Evolutionary conservation across 2,113 vertebrate genomes (phyloP), one percentile per base, ranked within the genome.

Genomic region (Bubo scandiacus): DNA sequence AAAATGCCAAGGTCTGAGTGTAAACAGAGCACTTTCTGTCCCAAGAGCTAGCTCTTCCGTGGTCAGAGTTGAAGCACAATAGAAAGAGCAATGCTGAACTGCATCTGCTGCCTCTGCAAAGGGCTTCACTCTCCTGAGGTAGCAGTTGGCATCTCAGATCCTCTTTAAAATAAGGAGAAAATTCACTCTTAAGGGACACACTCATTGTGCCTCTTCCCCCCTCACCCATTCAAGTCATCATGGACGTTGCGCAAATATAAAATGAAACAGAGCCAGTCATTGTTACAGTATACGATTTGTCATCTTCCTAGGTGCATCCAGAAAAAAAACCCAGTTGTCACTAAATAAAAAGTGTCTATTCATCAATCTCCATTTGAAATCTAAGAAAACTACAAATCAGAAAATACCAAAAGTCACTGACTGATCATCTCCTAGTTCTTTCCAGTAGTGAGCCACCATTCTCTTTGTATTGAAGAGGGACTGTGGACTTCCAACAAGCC

Each of bases 11-110:
- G 74, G 32, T 47, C 85, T 95, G 84, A 90, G 67, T 67, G 85
- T 93, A 97, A 95, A 95, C 90, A 94, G 91, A 96, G 71, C 81
- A 80, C 79, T 94, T 88, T 85, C 84, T 94, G 91, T 89, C 96
- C 95, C 93, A 88, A 63, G 75, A 78, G 94, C 45, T 58, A 10
- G 5, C 0, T 72, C 94, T 80, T 94, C 54, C 1, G 0, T 63
- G 94, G 89, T 82, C 84, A 81, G 79, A 90, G 77, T 72, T 86
- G 77, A 95, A 78, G 70, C 61, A 74, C 36, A 79, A 71, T 18
- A 80, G 82, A 93, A 90, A 84, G 78, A 96, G 78, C 79, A 91
- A 63, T 52, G 42, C 42, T 80, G 78, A 80, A 40, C 38, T 96
- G 78, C 91, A 94, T 96, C 92, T 96, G 78, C 78, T 86, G 62